These are phyloP conservation scores for Aporophyla nigra DNA, from an alignment of 2,888 invertebrate species.

Conservation along the genomic window DNA sequence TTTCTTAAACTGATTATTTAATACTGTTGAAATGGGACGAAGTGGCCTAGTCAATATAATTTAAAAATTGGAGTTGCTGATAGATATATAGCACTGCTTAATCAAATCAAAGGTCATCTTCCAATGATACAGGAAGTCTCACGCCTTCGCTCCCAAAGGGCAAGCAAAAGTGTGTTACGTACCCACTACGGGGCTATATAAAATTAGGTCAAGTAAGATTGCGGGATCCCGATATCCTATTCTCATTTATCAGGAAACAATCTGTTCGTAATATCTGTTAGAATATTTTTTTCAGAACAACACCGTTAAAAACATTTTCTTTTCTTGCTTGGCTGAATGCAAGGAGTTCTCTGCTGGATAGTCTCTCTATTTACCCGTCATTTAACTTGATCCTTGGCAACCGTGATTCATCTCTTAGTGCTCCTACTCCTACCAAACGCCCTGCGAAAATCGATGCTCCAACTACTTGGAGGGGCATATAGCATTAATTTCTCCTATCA, in stretches of 20 bases:
- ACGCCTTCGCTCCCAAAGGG: neutral
- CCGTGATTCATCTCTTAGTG: neutral
- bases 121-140: slow-evolving; percentile 1
- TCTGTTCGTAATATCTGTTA: neutral
- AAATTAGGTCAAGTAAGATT: slow-evolving; percentile 44
- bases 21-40: neutral
- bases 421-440: neutral
- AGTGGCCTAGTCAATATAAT: too few species aligned
- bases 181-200: slow-evolving; percentile 15
- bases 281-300: neutral
- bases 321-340: neutral
- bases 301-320: neutral
- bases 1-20: neutral
- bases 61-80: too few species aligned
- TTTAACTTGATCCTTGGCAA: neutral
- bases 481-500: neutral
- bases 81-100: neutral
- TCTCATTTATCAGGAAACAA: slow-evolving; percentile 27
- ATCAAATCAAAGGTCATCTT: neutral
- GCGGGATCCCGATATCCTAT: neutral
- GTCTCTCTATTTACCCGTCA: neutral
- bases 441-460: neutral
- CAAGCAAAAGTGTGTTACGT: slow-evolving; percentile 14
- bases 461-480: neutral
- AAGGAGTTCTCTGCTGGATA: neutral